Percentiles rank a stretch among this genome's conserved stretches.
Evolutionary conservation across 1,140 invertebrate genomes (phyloP).

Genomic region (Diorhabda sublineata): DNA sequence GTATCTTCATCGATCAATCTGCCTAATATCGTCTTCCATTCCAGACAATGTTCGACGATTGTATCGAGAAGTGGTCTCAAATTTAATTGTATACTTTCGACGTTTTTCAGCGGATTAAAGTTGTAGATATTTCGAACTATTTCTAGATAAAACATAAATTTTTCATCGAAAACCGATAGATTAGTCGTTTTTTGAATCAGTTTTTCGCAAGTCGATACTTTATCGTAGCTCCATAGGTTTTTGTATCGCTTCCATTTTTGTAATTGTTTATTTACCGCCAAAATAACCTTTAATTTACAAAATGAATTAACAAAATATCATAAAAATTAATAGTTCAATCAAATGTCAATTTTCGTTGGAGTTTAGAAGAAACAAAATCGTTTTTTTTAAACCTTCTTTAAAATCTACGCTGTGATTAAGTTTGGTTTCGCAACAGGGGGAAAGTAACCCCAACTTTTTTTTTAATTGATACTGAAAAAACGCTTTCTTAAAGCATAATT

Average conservation of each 20-base stretch:
- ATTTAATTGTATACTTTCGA: slow-evolving; percentile 66
- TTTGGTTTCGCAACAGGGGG: too few species aligned
- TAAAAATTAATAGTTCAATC: too few species aligned
- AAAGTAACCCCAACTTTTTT: too few species aligned
- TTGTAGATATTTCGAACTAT: slow-evolving; percentile 67
- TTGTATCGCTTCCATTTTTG: slow-evolving; percentile 73
- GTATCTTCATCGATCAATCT: slow-evolving; percentile 57
- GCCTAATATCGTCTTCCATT: slow-evolving; percentile 69
- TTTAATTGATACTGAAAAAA: too few species aligned
- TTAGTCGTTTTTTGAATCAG: slow-evolving; percentile 69
- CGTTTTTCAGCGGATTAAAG: slow-evolving; percentile 56
- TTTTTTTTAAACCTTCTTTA: too few species aligned
- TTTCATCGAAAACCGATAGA: slow-evolving; percentile 74
- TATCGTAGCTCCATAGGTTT: slow-evolving; percentile 78
- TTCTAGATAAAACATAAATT: slow-evolving; percentile 75
- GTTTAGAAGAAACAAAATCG: too few species aligned
- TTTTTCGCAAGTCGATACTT: slow-evolving; percentile 66
- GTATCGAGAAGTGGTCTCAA: slow-evolving; percentile 58
- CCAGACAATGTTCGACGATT: slow-evolving; percentile 61
- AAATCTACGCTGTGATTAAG: too few species aligned
- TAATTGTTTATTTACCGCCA: slow-evolving; percentile 50
- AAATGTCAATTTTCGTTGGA: too few species aligned
- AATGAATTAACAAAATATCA: too few species aligned
- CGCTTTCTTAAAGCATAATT: too few species aligned
- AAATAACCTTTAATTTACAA: not conserved